phyloP scores from a whole-genome alignment of 2,888 invertebrate species.

The Cheilosia soror region DNA sequence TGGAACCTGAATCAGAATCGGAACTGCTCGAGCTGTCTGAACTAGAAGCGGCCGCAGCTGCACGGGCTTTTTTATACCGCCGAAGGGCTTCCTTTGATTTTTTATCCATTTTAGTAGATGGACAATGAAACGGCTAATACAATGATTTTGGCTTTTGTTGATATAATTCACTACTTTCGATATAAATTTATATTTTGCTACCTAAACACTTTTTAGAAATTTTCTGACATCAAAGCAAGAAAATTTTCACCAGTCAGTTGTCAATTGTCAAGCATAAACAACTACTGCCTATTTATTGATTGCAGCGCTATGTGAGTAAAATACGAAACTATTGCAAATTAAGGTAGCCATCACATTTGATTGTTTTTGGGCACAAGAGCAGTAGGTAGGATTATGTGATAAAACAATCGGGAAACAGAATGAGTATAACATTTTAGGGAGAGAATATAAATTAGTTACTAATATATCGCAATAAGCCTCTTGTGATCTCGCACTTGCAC shows the following conservation, averaged over 20 bases:
- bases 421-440: no score
- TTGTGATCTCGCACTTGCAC: no score
- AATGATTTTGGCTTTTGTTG: neutral
- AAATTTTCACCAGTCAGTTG: constrained; percentile 44
- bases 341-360: neutral
- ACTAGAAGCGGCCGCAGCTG: constrained; percentile 81
- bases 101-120: constrained; percentile 80
- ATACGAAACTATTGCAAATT: neutral
- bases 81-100: constrained; percentile 82
- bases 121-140: neutral
- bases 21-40: constrained; percentile 80
- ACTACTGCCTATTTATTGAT: neutral
- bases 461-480: no score
- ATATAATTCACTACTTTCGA: neutral
- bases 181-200: neutral
- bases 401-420: neutral
- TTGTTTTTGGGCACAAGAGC: no score
- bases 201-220: neutral
- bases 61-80: constrained; percentile 82
- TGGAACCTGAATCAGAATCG: constrained; percentile 81
- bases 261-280: neutral
- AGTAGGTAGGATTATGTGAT: neutral
- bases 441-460: no score
- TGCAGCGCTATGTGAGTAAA: constrained; percentile 23
- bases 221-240: neutral